phyloP scores from a whole-genome alignment of 1,140 invertebrate genomes.

The Aphelenchoides avenae region DNA sequence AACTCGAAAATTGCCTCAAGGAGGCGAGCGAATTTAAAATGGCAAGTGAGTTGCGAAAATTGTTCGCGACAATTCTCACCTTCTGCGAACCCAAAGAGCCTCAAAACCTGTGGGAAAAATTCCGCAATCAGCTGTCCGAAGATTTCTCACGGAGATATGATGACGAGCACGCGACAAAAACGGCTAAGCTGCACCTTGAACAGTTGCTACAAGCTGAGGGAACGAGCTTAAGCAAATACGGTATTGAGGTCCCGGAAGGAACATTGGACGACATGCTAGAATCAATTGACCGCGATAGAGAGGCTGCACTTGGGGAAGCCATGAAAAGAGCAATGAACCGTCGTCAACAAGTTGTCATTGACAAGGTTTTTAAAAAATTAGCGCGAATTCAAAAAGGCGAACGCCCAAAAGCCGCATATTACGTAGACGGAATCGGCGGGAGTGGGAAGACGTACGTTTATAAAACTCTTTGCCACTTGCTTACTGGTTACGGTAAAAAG shows the following conservation, averaged over 20 bases:
- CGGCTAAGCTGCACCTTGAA: too few relatives aligned
- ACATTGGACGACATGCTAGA: too few relatives aligned
- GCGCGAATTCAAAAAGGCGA: conserved; percentile 17
- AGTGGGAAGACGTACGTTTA: conserved; percentile 60
- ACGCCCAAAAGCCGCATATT: conserved; percentile 11
- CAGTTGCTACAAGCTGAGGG: too few relatives aligned
- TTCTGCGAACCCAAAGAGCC: background rate
- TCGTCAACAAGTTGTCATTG: conserved; percentile 17
- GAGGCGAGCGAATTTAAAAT: conserved; percentile 16
- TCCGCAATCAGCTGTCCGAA: conserved; percentile 4
- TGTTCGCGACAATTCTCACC: conserved; percentile 13
- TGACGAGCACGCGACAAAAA: too few relatives aligned
- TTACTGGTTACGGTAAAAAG: conserved; percentile 11
- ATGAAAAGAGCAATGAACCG: conserved; percentile 5
- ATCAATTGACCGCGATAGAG: too few relatives aligned
- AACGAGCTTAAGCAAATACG: too few relatives aligned
- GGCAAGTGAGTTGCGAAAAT: conserved; percentile 13
- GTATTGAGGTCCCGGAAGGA: too few relatives aligned
- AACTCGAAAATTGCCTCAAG: conserved; percentile 19
- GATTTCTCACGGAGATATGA: too few relatives aligned
- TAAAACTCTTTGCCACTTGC: conserved; percentile 26
- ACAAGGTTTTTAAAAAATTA: conserved; percentile 12
- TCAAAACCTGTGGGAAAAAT: background rate
- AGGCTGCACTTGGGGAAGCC: conserved; percentile 18
- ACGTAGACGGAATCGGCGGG: conserved; percentile 49